Evolutionary conservation across 2,113 vertebrate genomes (phyloP), one percentile per base, ranked within the genome.

Genomic region (Leptodactylus fuscus): DNA sequence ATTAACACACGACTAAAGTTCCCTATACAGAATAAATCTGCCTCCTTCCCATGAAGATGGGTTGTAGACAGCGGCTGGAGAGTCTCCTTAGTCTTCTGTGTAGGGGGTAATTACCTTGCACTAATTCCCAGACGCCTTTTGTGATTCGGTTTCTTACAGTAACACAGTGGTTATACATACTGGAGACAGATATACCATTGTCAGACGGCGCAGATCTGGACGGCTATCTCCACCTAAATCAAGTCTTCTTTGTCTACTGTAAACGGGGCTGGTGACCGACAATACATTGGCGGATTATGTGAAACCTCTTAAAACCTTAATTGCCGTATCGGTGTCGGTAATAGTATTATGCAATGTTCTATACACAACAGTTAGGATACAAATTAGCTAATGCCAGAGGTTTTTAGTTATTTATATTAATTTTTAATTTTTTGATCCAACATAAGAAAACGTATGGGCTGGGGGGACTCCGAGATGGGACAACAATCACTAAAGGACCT

Each of bases 101-200:
- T 38, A 11, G 34, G 65, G 15, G 46, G 38, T 62, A 73, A 73
- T 73, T 44, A 73, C 70, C 70, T 46, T 46, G 36, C 70, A 73
- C 70, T 41, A 46, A 46, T 73, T 73, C 70, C 70, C 38, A 73
- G 70, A 48, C 27, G 41, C 41, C 38, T 82, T 82, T 82, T 70
- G 29, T 62, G 60, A 51, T 76, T 58, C 62, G 34, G n/a, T 51
- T 76, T 24, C 44, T 51, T 76, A 76, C 27, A 76, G 48, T 46
- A 73, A 46, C 70, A 73, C 70, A 73, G 70, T 73, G 70, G 70
- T 73, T 73, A 44, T 73, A 73, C 38, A 73, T 73, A 46, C 1
- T 73, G 38, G 38, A 44, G 70, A 73, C 70, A 73, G 38, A 73
- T 73, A 24, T 41, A 38, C 70, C 20, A 73, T 73, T 73, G 70